Evolutionary conservation across 2,113 vertebrate genomes (phyloP).

Genomic region (Neodontobutis hainanensis): DNA sequence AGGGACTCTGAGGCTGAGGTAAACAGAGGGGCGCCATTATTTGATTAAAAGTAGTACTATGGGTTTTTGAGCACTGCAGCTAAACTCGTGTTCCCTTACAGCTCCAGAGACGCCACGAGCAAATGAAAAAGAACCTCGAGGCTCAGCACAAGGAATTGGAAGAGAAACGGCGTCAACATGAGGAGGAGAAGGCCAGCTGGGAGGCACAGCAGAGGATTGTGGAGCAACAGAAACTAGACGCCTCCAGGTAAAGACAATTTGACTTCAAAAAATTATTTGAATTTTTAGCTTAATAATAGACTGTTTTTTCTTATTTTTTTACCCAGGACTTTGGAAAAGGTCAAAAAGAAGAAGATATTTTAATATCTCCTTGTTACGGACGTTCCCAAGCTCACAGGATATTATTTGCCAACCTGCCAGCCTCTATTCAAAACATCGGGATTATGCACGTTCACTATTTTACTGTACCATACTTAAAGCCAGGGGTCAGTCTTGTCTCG

Average conservation of each 20-base stretch:
- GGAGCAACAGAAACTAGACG: constrained; percentile 90
- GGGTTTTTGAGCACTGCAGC: background rate
- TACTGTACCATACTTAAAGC: constrained; percentile 67
- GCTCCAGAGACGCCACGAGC: constrained; percentile 92
- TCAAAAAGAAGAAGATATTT: constrained; percentile 99
- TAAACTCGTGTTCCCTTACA: constrained; percentile 27
- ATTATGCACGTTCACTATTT: constrained; percentile 75
- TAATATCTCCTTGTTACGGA: constrained; percentile 72
- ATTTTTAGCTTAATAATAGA: background rate
- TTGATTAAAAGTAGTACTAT: no score
- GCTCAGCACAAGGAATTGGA: constrained; percentile 94
- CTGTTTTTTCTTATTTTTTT: background rate
- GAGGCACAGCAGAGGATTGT: constrained; percentile 90
- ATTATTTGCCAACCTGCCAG: constrained; percentile 87
- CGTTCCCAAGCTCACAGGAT: constrained; percentile 76
- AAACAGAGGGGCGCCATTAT: background rate
- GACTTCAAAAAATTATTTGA: background rate
- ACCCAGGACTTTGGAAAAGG: constrained; percentile 94
- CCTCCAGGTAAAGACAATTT: constrained; percentile 66
- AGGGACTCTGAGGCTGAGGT: constrained; percentile 95
- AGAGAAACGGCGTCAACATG: constrained; percentile 90
- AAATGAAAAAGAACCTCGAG: constrained; percentile 96
- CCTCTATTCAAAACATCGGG: constrained; percentile 73
- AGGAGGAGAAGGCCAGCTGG: constrained; percentile 91
- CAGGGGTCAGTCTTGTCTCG: constrained; percentile 34